Base-by-base conservation (phyloP, 2,888 invertebrate species). In the Ornithoptera alexandrae region DNA sequence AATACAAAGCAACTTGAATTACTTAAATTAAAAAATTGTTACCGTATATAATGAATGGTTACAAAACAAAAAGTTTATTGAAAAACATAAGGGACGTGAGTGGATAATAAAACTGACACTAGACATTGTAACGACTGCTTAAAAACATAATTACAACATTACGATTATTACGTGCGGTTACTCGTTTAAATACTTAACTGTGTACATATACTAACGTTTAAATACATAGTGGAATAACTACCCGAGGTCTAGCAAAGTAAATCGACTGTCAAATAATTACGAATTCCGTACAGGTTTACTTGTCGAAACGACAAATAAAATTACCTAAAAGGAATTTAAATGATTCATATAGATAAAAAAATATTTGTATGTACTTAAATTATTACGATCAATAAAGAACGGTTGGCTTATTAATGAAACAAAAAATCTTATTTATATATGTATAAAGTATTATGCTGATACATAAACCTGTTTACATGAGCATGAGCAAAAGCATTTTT, bases 61-160 rank as follows among this genome's bases (percentile, higher is more conserved):
- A n/a, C 65, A 50, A 50, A 50, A 50, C n/a, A 24, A 65, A 62
- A 62, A 62, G 10, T 42, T 15, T 24, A 30, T 58, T 58, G 39
- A 60, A n/a, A 66, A 24, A 65, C 58, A 60, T 8, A 62, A 30
- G 46, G 59, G 46, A 66, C 65, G 59, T 66, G 65, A 57, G 46
- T 5, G 18, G 42, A 65, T 57, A 64, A 59, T 65, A 58, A 65
- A 46, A 59, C 20, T 0, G 4, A 50, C 12, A 58, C 10, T 39
- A 46, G 50, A 60, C 59, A 30, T n/a, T 50, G 59, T 60, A n/a
- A 50, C 50, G 46, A 46, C n/a, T 46, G n/a, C 30, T 59, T 42
- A 57, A 64, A 36, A 57, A 64, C 24, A 8, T 42, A 65, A 58
- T 65, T 58, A 24, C 53, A 20, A 58, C 24, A 58, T 58, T 57